Evolutionary conservation across 2,113 vertebrate genomes (phyloP), one percentile per base, ranked within the genome.

Genomic region (Ursus arctos): DNA sequence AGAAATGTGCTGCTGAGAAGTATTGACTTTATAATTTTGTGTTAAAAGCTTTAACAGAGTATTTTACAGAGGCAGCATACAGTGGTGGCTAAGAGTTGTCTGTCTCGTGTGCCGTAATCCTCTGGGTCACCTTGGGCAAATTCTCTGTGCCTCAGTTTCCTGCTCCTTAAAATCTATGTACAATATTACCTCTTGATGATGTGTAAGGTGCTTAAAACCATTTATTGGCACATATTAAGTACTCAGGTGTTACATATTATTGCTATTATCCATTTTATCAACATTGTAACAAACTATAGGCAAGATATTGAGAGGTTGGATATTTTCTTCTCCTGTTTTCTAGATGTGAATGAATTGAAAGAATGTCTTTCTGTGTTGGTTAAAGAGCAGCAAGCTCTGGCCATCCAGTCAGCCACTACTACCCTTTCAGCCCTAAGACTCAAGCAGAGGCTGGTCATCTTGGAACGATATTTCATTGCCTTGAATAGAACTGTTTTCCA

Each of bases 391-490:
- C 99, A 99, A 96, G 98, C 99, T 74, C 99, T 99, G 76, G 99
- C 99, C 1, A 98, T 98, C 6, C 99, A 99, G 97, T 99, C 99
- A 84, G 99, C 99, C 79, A 99, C 99, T 33, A 99, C 99, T 97
- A 99, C 99, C 4, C 99, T 99, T 59, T 99, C 99, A 3, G 99
- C 99, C 16, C 98, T 99, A 95, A 99, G 99, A 21, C 99, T 99
- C 16, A 99, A 99, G 88, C 99, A 99, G 99, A 99, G 99, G 67
- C 99, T 99, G 21, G 99, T 99, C 94, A 99, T 99, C 97, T 98
- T 99, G 98, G 99, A 99, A 93, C 99, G 99, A 16, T 99, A 99
- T 84, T 99, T 99, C 98, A 99, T 99, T 98, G 99, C 99, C 31
- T 98, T 99, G 94, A 99, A 99, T 97, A 99, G 99, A 98, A 99